Conservation (phyloP, 2,797 vertebrate species). For the Fistularia commersonii region DNA sequence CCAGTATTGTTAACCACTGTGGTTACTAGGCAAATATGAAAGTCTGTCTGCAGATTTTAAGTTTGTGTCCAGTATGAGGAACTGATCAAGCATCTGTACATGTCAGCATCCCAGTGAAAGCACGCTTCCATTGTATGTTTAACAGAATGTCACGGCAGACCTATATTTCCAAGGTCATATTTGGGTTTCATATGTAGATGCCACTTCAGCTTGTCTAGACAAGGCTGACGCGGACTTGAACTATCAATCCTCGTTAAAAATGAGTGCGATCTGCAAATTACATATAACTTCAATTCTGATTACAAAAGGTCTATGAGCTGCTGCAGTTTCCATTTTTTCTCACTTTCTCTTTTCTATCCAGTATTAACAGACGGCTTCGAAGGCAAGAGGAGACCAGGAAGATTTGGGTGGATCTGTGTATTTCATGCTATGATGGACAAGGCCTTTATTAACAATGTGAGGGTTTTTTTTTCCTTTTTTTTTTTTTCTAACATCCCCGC, state of each 20-base stretch:
- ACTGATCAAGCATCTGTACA: conserved; percentile 7
- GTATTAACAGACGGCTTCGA: conserved; percentile 36
- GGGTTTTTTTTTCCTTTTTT: conserved; percentile 39
- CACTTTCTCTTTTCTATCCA: not conserved
- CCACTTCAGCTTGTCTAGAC: conserved; percentile 54
- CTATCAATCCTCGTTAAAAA: conserved; percentile 22
- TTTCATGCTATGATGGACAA: conserved; percentile 40
- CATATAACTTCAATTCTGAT: too few species aligned
- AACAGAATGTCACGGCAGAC: conserved; percentile 37
- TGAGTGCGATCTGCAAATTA: too few species aligned
- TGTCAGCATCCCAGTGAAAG: conserved; percentile 10
- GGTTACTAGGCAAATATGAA: conserved; percentile 39
- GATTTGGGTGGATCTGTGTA: conserved; percentile 56
- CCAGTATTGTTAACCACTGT: too few species aligned
- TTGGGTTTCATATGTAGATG: conserved; percentile 62
- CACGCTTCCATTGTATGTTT: conserved; percentile 17
- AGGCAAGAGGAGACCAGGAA: conserved; percentile 39
- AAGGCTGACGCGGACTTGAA: conserved; percentile 39
- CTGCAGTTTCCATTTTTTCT: too few species aligned
- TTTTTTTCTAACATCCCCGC: conserved; percentile 24
- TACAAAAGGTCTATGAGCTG: too few species aligned
- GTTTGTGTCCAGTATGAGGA: conserved; percentile 15
- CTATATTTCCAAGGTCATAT: conserved; percentile 39
- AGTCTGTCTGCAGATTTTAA: conserved; percentile 48
- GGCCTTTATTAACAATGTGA: conserved; percentile 61